phyloP scores from a whole-genome alignment of 2,113 vertebrate genomes.

The Hystrix cristata region DNA sequence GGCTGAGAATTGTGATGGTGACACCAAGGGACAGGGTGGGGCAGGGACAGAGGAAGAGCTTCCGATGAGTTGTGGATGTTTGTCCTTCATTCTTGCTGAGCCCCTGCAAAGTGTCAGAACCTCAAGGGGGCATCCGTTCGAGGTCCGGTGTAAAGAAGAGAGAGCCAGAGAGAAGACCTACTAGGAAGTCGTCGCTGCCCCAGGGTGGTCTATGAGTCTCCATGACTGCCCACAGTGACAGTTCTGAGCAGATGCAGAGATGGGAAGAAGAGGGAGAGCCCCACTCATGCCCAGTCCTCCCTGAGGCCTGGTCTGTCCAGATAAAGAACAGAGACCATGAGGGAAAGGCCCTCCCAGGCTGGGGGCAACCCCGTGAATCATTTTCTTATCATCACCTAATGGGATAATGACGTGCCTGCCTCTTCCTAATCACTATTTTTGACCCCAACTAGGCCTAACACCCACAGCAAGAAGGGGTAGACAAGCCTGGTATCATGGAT shows the following conservation, averaged over 20 bases:
- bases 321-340: neutral
- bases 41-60: neutral
- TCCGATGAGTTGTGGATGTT: neutral
- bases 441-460: neutral
- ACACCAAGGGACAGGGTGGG: neutral
- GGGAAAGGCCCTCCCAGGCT: conserved; percentile 26
- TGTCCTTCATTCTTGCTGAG: neutral
- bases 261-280: neutral
- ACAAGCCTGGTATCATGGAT: neutral
- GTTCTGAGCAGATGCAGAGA: neutral
- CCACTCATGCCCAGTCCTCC: neutral
- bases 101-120: neutral
- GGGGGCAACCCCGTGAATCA: conserved; percentile 48
- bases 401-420: conserved; percentile 55
- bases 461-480: conserved; percentile 16
- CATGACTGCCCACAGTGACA: neutral
- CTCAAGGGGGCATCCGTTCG: neutral
- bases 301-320: conserved; percentile 20
- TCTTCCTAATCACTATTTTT: conserved; percentile 72
- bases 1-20: neutral
- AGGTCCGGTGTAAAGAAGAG: neutral
- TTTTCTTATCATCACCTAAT: conserved; percentile 64
- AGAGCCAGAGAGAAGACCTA: neutral
- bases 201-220: neutral
- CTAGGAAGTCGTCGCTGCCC: neutral